Base-by-base conservation (phyloP, 64 coral and sea anemone genomes). In the Orbicella faveolata region DNA sequence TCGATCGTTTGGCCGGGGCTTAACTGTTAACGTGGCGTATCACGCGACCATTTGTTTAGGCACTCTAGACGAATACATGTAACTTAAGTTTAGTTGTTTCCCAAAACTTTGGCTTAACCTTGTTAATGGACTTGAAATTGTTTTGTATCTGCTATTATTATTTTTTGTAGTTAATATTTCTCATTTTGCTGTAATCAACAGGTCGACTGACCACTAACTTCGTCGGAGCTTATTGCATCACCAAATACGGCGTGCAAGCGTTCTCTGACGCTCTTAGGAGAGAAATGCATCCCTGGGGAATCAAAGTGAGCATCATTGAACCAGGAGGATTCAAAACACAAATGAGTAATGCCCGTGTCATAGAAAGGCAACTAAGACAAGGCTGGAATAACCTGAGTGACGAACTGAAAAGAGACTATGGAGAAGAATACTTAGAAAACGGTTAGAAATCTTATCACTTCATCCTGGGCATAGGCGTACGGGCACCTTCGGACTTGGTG, bases 251-350 rank as follows among this genome's bases (percentile, higher is more conserved):
- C 21, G 79, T 83, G 33, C 53, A 83, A 61, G 79, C 79, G n/a
- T 83, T 83, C 36, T 83, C 79, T 1, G 79, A 83, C 9, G 79
- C 34, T 83, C 62, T 83, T 13, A 61, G 79, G 33, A 53, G 79
- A 61, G 79, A 83, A 83, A 83, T 83, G 53, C 20, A 63, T 66
- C 54, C 79, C 36, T 83, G 79, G 79, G 79, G 54, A 66, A 37
- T 83, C 30, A 12, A 66, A 39, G 79, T 83, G 2, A 83, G 48
- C 35, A 83, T 83, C 79, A 83, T 83, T 6, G 79, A 83, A 6
- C 79, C 79, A 8, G 54, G 62, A 59, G 52, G 23, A 61, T 83
- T 83, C 54, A 6, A 83, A 39, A 83, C 79, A 63, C 9, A 16
- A 6, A 61, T 83, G 12, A 63, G 7, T 33, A 18, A 62, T 4